Percentiles rank a stretch among this genome's conserved stretches.
phyloP scores from a whole-genome alignment of 1,140 invertebrate genomes.

The Drosophila mojavensis region DNA sequence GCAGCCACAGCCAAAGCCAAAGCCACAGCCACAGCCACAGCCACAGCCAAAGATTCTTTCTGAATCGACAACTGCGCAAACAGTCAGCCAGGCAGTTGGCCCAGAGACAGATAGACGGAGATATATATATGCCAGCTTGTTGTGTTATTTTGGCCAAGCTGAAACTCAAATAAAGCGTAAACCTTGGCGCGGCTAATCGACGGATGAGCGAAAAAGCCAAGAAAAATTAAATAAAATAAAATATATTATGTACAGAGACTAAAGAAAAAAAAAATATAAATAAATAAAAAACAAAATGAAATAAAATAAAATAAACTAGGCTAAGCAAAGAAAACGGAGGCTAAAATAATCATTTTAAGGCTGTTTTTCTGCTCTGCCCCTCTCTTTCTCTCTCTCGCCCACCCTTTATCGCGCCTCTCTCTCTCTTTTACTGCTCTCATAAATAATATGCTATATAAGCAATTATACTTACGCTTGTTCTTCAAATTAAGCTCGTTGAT shows the following conservation, averaged over 20 bases:
- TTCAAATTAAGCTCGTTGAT: conserved; percentile 13
- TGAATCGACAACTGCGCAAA: conserved; percentile 31
- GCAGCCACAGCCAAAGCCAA: background rate
- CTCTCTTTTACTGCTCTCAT: conserved; percentile 30
- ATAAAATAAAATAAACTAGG: conserved; percentile 25
- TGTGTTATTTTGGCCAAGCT: conserved; percentile 19
- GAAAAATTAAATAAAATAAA: conserved; percentile 10
- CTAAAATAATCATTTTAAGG: conserved; percentile 49
- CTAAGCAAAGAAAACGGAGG: conserved; percentile 52
- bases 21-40: background rate
- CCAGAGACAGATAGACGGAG: background rate
- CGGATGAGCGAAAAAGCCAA: conserved; percentile 24
- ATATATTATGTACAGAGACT: background rate
- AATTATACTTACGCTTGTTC: conserved; percentile 34
- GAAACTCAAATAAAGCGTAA: conserved; percentile 46
- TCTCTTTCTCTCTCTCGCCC: background rate
- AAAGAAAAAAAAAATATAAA: conserved; percentile 22
- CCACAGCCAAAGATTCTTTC: conserved; percentile 12
- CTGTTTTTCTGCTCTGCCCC: conserved; percentile 14
- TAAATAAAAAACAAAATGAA: background rate
- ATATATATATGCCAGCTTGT: too few species aligned
- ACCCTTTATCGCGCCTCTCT: background rate
- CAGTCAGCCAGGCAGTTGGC: background rate
- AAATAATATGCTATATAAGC: conserved; percentile 50
- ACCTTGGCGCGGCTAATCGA: conserved; percentile 37